Percentiles rank a stretch among this genome's conserved stretches.
These are phyloP conservation scores for Ceratina calcarata DNA, from an alignment of 1,140 invertebrate species.

Conservation along the genomic window DNA sequence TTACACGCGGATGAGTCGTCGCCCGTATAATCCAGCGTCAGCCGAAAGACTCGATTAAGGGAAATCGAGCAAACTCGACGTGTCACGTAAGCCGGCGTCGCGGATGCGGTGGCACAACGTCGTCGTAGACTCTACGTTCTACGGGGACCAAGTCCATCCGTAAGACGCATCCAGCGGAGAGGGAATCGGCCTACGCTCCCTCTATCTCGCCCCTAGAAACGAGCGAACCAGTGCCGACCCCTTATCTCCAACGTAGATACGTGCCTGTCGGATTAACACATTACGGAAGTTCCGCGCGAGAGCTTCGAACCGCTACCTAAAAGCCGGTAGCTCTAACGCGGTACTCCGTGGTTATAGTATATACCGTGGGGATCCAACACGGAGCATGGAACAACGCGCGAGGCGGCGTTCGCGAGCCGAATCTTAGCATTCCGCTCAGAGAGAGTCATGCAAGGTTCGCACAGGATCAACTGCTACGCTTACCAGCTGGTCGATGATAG, in stretches of 20 bases:
- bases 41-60: slow-evolving; percentile 44
- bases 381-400: not conserved
- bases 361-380: slow-evolving; percentile 16
- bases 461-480: not conserved
- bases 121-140: slow-evolving; percentile 26
- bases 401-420: not conserved
- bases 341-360: slow-evolving; percentile 9
- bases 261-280: slow-evolving; percentile 76
- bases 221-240: slow-evolving; percentile 47
- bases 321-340: slow-evolving; percentile 59
- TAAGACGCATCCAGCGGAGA: not conserved
- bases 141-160: slow-evolving; percentile 21
- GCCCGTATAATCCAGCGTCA: slow-evolving; percentile 39
- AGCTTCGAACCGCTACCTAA: slow-evolving; percentile 69
- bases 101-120: not conserved
- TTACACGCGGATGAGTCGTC: slow-evolving; percentile 14
- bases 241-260: slow-evolving; percentile 69
- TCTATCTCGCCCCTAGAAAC: slow-evolving; percentile 11
- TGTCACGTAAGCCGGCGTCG: slow-evolving; percentile 55
- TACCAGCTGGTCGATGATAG: slow-evolving; percentile 52
- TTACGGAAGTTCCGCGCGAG: slow-evolving; percentile 77
- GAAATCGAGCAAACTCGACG: slow-evolving; percentile 53
- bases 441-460: not conserved
- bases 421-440: slow-evolving; percentile 6
- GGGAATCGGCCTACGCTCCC: not conserved